Percentiles rank a stretch among this genome's conserved stretches.
These are phyloP conservation scores for Drosophila rellima DNA, from an alignment of 2,888 invertebrate genomes.

Conservation along the genomic window DNA sequence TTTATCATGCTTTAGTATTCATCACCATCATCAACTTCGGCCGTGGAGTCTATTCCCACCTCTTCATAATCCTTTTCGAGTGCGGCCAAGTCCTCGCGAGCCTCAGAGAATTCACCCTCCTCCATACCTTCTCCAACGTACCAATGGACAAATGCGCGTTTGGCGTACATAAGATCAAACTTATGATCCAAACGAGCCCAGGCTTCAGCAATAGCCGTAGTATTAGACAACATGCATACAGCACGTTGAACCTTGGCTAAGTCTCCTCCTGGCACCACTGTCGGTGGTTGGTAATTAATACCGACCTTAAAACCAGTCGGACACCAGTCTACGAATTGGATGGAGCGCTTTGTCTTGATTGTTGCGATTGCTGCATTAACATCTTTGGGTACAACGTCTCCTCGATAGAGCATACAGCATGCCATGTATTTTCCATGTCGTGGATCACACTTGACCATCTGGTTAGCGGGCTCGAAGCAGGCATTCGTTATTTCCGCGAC, in stretches of 20 bases:
- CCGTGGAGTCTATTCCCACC: slow-evolving; percentile 91
- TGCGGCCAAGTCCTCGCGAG: slow-evolving; percentile 93
- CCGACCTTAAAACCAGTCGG: slow-evolving; percentile 94
- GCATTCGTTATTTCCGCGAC: slow-evolving; percentile 97
- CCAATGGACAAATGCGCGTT: slow-evolving; percentile 98
- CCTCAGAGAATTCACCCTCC: slow-evolving; percentile 94
- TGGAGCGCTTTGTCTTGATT: slow-evolving; percentile 96
- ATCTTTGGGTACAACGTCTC: slow-evolving; percentile 97
- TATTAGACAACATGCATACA: slow-evolving; percentile 98
- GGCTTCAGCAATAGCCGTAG: slow-evolving; percentile 98
- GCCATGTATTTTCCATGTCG: slow-evolving; percentile 97
- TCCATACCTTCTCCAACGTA: slow-evolving; percentile 95
- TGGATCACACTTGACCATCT: slow-evolving; percentile 97
- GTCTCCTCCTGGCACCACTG: slow-evolving; percentile 96
- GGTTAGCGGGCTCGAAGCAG: slow-evolving; percentile 97
- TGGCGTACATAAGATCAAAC: slow-evolving; percentile 98
- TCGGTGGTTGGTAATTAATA: slow-evolving; percentile 96
- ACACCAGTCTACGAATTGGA: slow-evolving; percentile 96
- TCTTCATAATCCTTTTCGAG: slow-evolving; percentile 93
- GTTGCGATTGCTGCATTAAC: slow-evolving; percentile 97
- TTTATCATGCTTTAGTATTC: slow-evolving; percentile 87
- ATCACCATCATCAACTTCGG: slow-evolving; percentile 90
- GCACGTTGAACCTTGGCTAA: slow-evolving; percentile 97
- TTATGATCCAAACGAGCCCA: slow-evolving; percentile 98
- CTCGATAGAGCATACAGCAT: slow-evolving; percentile 96